Percentiles rank a stretch among this genome's conserved stretches.
Conservation (phyloP, 2,888 invertebrate species). For the Mystacides longicornis region DNA sequence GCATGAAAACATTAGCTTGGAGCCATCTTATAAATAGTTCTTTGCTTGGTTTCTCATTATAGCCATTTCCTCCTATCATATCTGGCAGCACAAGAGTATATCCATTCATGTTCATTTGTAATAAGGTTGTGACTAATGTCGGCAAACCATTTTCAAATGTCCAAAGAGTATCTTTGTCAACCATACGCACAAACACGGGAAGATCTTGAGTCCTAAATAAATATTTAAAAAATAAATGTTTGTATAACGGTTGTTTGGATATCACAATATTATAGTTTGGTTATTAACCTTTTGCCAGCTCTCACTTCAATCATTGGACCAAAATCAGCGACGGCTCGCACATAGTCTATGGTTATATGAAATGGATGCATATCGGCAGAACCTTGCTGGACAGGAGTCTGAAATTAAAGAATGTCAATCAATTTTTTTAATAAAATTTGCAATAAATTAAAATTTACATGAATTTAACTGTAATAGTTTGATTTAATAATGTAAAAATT, state of each 20-base stretch:
- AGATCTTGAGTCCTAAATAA: constrained; percentile 54
- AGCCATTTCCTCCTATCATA: constrained; percentile 68
- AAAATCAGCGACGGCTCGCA: constrained; percentile 50
- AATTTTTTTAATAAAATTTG: too few species aligned
- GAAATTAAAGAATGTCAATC: too few species aligned
- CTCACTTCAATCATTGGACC: constrained; percentile 54
- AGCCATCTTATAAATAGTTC: constrained; percentile 73
- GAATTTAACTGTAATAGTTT: too few species aligned
- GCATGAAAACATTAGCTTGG: constrained; percentile 70
- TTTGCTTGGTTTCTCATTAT: constrained; percentile 48
- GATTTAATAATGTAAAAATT: too few species aligned
- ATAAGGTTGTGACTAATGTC: constrained; percentile 63
- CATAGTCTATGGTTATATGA: constrained; percentile 49
- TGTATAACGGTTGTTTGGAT: too few species aligned
- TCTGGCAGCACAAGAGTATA: constrained; percentile 72
- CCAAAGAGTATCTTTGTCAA: constrained; percentile 70
- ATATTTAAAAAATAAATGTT: too few species aligned
- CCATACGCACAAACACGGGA: constrained; percentile 67
- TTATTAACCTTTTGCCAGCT: constrained; percentile 38
- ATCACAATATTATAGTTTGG: too few species aligned
- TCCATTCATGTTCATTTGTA: constrained; percentile 58
- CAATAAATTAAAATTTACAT: too few species aligned
- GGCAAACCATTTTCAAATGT: constrained; percentile 61
- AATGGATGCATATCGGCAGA: constrained; percentile 50
- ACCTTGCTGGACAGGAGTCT: constrained; percentile 51